phyloP scores from a whole-genome alignment of 2,888 invertebrate genomes.

The Pyrgus malvae region DNA sequence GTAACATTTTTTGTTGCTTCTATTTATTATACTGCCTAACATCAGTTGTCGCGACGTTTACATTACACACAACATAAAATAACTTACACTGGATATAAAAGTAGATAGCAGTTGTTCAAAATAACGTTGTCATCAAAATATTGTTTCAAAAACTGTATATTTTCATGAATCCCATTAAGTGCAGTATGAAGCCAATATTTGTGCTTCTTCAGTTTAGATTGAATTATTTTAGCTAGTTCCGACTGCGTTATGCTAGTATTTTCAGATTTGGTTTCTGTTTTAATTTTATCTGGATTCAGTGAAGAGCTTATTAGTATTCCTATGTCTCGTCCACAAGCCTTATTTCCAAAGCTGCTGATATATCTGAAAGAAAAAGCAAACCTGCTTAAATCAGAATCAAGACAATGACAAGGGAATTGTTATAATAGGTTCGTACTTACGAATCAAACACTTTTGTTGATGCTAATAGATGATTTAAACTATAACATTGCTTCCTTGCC shows the following conservation, averaged over 20 bases:
- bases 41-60: too few species aligned
- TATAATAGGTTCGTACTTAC: slow-evolving; percentile 47
- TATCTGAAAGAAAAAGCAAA: slow-evolving; percentile 58
- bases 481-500: slow-evolving; percentile 68
- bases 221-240: slow-evolving; percentile 36
- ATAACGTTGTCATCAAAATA: slow-evolving; percentile 80
- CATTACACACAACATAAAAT: too few species aligned
- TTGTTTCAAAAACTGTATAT: slow-evolving; percentile 78
- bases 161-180: slow-evolving; percentile 80
- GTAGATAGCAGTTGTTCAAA: slow-evolving; percentile 81
- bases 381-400: not conserved
- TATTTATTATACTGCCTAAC: too few species aligned
- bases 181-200: slow-evolving; percentile 85
- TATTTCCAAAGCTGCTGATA: slow-evolving; percentile 80
- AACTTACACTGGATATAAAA: slow-evolving; percentile 86
- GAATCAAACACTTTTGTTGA: slow-evolving; percentile 65
- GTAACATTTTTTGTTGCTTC: too few species aligned
- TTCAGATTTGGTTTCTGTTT: not conserved
- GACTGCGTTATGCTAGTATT: not conserved
- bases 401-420: slow-evolving; percentile 6
- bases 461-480: slow-evolving; percentile 64
- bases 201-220: slow-evolving; percentile 75
- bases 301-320: slow-evolving; percentile 56
- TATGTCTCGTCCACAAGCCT: slow-evolving; percentile 66
- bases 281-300: slow-evolving; percentile 36